Conservation (phyloP, 2,797 vertebrate species). For the Morus bassanus region DNA sequence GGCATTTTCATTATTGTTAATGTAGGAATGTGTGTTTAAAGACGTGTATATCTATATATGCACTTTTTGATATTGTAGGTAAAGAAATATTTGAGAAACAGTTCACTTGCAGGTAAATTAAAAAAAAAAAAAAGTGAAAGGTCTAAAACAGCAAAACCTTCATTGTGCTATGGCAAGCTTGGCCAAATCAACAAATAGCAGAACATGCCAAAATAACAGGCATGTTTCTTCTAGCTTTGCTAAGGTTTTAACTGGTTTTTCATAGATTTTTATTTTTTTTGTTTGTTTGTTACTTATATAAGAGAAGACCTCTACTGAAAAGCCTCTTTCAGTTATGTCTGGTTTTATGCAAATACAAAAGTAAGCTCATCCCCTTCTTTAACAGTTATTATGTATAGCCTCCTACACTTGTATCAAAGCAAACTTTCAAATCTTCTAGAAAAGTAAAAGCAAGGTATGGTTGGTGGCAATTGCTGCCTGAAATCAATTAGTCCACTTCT, state of each 20-base stretch:
- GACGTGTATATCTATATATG: rapidly evolving
- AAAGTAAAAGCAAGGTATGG: background rate
- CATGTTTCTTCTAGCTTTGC: background rate
- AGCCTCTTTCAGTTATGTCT: background rate
- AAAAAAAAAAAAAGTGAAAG: background rate
- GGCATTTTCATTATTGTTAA: background rate
- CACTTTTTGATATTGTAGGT: background rate
- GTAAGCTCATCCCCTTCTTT: background rate
- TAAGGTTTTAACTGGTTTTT: background rate
- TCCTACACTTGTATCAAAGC: background rate
- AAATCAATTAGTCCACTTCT: background rate
- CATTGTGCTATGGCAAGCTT: background rate
- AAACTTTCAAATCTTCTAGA: background rate
- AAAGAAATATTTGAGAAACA: background rate
- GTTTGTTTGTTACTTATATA: background rate
- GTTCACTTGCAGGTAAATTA: background rate
- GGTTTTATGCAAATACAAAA: background rate
- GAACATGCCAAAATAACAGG: background rate
- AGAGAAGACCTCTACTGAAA: background rate
- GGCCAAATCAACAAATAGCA: background rate
- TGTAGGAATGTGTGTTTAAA: background rate
- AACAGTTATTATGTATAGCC: background rate
- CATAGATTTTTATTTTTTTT: background rate
- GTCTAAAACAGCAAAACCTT: background rate
- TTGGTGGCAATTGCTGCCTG: background rate